Percentiles rank a stretch among this genome's conserved stretches.
Conservation (phyloP, 2,888 invertebrate genomes). For the Euphydryas editha region DNA sequence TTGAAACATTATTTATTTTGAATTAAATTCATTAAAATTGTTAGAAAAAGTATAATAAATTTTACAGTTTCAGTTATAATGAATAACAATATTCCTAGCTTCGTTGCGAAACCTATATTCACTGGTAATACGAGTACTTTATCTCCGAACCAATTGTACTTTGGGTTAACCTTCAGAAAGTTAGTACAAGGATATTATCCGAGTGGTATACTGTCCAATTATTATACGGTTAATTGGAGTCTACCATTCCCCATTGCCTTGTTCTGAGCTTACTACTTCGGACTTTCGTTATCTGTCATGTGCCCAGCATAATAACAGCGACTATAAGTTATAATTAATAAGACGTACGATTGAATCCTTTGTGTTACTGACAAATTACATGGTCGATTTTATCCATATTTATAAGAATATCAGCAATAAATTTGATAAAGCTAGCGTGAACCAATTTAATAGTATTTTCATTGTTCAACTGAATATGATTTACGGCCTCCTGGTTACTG, state of each 20-base stretch:
- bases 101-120: not conserved
- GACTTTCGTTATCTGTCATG: constrained; percentile 72
- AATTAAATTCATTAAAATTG: not conserved
- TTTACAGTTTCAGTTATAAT: not conserved
- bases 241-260: constrained; percentile 68
- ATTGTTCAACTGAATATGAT: constrained; percentile 40
- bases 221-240: constrained; percentile 80
- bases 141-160: constrained; percentile 20
- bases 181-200: constrained; percentile 39
- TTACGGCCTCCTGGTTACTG: constrained; percentile 33
- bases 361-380: constrained; percentile 76
- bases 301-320: constrained; percentile 64
- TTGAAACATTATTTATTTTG: too few species aligned
- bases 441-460: constrained; percentile 39
- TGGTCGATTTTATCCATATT: constrained; percentile 60
- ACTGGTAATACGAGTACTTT: constrained; percentile 10
- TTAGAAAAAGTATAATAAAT: not conserved
- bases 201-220: constrained; percentile 70
- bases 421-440: constrained; percentile 36
- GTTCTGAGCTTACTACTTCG: constrained; percentile 63
- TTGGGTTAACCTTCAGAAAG: constrained; percentile 29
- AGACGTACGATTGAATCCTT: constrained; percentile 67
- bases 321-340: constrained; percentile 69
- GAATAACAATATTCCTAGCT: not conserved
- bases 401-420: constrained; percentile 36